Base-by-base conservation (phyloP, 1,140 invertebrate species). In the Formica exsecta region DNA sequence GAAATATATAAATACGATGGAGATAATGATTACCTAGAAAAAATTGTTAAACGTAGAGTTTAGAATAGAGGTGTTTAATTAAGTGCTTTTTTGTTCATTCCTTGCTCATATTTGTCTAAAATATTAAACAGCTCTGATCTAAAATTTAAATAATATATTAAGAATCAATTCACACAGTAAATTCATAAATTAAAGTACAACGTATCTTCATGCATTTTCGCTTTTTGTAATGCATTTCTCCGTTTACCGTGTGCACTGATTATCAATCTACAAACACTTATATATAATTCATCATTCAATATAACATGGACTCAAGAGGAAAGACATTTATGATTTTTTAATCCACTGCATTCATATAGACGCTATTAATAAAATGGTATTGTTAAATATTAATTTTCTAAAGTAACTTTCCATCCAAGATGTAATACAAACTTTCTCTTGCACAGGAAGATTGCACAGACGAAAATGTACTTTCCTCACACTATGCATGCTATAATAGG, bases 241-340 rank as follows among this genome's bases (percentile, higher is more conserved):
- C 19, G 25, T 32, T 57, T 36, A 54, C 73, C 29, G 41, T 85
- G 59, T 77, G 73, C 25, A 65, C 32, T 36, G 44, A 85, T 41
- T 13, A 9, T 65, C 13, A 51, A 76, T 88, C 87, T 88, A 88
- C 85, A 41, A 87, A 88, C 87, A 88, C 38, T 71, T 88, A 41
- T 65, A 41, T 81, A 44, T 70, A 79, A 74, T 85, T 85, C 81
- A 19, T 85, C 85, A 89, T 86, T 91, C 64, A 87, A 84, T 77
- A 81, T 88, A 87, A 86, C 41, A 48, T 70, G 51, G 32, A 77
- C 6, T 68, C 22, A 25, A 38, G 65, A 87, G 61, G 84, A 86
- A 86, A 84, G 54, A 73, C 64, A 64, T 29, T 85, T 48, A 41
- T 44, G 44, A 25, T 48, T 11, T n/a, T 16, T 71, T 59, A 59